Base-by-base conservation (phyloP, 2,113 vertebrate genomes). In the Myotis davidii region DNA sequence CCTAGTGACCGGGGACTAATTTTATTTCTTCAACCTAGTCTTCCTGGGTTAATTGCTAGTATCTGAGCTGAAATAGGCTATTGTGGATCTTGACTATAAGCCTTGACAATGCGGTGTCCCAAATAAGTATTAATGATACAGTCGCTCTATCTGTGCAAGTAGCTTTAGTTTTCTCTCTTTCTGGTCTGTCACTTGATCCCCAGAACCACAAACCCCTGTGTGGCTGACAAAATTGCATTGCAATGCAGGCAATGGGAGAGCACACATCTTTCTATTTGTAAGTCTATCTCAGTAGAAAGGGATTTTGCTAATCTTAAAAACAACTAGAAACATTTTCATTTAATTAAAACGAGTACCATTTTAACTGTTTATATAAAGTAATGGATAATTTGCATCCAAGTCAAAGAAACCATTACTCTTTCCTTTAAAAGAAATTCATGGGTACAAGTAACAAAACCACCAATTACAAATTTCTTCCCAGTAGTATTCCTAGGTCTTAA, bases 301-400 rank as follows among this genome's bases (percentile, higher is more conserved):
- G 59, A 85, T 77, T 94, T 96, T 96, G 45, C 69, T 87, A 87
- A 73, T 90, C 85, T 97, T 86, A 91, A 70, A 95, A 95, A 83
- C 42, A 93, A 61, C 74, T 92, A 94, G 77, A 94, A 90, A 59
- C 7, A 50, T 76, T 85, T 92, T 88, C 42, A 39, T 84, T 69
- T 77, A 54, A 88, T 91, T 56, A 50, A 92, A 85, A 88, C 37
- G 42, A 79, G 39, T 45, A 76, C n/a, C 11, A 81, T 87, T 96
- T 92, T 93, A 95, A 50, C 50, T 52, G 5, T 39, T 72, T 90
- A 7, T 39, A 83, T 50, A 91, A 83, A 82, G 39, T 61, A 79
- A 89, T 84, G 88, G 42, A 64, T 56, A 65, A 61, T 88, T 90
- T 84, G n/a, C 56, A 45, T n/a, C 32, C 20, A 84, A 25, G 82